phyloP scores from a whole-genome alignment of 2,113 vertebrate genomes.

The Cairina moschata region DNA sequence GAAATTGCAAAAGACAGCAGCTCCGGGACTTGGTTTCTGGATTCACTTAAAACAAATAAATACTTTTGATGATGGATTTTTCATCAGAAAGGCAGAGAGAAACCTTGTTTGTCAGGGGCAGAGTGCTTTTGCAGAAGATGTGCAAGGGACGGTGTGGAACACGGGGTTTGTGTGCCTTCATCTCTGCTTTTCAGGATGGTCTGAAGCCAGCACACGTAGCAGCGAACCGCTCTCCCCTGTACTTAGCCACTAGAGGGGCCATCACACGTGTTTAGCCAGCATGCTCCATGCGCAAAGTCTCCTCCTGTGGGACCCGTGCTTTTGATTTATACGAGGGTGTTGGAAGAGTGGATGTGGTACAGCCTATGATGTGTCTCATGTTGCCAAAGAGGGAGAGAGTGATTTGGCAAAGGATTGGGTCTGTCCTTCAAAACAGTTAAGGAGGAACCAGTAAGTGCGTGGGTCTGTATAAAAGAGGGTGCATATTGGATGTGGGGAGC shows the following conservation, averaged over 20 bases:
- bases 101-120: background rate
- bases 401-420: background rate
- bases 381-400: background rate
- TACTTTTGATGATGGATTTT: background rate
- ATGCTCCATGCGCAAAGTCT: background rate
- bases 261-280: background rate
- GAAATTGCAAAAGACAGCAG: slow-evolving; percentile 49
- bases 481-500: background rate
- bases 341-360: background rate
- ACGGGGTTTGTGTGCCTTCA: background rate
- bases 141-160: background rate
- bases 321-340: background rate
- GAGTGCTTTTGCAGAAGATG: background rate
- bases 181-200: background rate
- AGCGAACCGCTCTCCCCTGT: background rate
- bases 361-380: background rate
- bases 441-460: background rate
- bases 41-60: slow-evolving; percentile 44
- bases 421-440: background rate
- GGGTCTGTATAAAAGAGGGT: background rate
- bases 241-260: background rate
- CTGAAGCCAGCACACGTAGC: background rate
- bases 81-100: background rate
- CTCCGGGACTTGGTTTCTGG: background rate
- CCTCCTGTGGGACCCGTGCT: background rate